phyloP scores from a whole-genome alignment of 2,888 invertebrate species.

The Zaprionus lineosus region DNA sequence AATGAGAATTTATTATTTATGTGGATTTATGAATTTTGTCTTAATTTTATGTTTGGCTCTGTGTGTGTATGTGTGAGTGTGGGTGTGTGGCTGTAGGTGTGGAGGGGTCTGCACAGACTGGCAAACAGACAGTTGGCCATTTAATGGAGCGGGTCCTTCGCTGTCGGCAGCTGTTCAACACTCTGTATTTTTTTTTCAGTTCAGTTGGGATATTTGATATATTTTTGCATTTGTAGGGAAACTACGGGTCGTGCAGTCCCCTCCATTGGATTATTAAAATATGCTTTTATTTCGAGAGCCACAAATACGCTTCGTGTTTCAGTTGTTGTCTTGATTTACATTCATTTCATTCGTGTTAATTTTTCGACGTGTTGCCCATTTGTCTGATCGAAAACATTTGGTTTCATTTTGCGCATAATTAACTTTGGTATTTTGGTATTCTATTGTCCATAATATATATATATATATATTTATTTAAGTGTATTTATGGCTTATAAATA shows the following conservation, averaged over 20 bases:
- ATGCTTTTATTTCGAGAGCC: conserved; percentile 9
- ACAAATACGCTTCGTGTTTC: conserved; percentile 48
- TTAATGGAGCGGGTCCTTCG: conserved; percentile 36
- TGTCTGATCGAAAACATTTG: conserved; percentile 76
- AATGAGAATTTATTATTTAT: conserved; percentile 14
- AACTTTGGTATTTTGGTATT: conserved; percentile 50
- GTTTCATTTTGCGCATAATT: conserved; percentile 75
- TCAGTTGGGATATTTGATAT: too few species aligned
- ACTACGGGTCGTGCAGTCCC: too few species aligned
- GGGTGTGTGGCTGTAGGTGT: neutral
- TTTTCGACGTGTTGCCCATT: conserved; percentile 52
- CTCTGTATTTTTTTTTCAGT: too few species aligned
- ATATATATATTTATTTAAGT: too few species aligned
- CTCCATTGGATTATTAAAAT: neutral
- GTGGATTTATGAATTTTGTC: conserved; percentile 5
- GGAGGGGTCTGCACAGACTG: too few species aligned
- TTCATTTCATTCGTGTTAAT: conserved; percentile 52
- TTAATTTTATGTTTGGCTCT: neutral
- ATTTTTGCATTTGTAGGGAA: too few species aligned
- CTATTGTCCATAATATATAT: too few species aligned
- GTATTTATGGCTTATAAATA: neutral
- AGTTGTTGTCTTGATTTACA: conserved; percentile 46
- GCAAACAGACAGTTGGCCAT: conserved; percentile 42
- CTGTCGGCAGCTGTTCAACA: conserved; percentile 15
- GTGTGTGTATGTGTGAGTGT: neutral